Percentiles rank a stretch among this genome's conserved stretches.
Evolutionary conservation across 2,797 vertebrate species (phyloP).

Genomic region (Masticophis lateralis): DNA sequence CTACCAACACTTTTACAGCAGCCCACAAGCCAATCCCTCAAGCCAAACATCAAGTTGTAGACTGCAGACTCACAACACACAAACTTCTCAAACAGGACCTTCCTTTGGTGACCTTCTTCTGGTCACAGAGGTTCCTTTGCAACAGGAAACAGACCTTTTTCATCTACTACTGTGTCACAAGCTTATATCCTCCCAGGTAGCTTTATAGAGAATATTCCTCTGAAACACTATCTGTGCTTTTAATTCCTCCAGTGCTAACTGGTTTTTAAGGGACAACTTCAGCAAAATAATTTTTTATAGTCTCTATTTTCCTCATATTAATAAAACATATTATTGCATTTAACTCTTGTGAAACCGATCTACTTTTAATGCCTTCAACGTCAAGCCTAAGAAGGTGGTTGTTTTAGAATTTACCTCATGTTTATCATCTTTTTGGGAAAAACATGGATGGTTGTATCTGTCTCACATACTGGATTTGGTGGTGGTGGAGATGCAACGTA

Average conservation of each 20-base stretch:
- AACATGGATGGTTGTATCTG: background rate
- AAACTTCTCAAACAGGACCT: background rate
- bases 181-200: background rate
- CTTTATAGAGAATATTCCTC: background rate
- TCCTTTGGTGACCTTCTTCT: background rate
- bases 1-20: background rate
- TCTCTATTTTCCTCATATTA: background rate
- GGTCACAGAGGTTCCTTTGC: background rate
- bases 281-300: background rate
- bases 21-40: background rate
- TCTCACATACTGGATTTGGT: background rate
- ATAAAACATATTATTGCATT: background rate
- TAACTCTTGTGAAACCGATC: background rate
- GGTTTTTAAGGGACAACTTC: background rate
- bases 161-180: background rate
- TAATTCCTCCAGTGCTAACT: background rate
- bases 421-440: background rate
- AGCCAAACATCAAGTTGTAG: background rate
- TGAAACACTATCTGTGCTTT: background rate
- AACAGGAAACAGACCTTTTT: background rate
- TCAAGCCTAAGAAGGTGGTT: background rate
- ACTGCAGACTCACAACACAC: background rate
- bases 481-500: background rate
- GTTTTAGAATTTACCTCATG: background rate
- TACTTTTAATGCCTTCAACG: background rate